phyloP scores from a whole-genome alignment of 2,113 vertebrate species.

The Amblyornis subalaris region DNA sequence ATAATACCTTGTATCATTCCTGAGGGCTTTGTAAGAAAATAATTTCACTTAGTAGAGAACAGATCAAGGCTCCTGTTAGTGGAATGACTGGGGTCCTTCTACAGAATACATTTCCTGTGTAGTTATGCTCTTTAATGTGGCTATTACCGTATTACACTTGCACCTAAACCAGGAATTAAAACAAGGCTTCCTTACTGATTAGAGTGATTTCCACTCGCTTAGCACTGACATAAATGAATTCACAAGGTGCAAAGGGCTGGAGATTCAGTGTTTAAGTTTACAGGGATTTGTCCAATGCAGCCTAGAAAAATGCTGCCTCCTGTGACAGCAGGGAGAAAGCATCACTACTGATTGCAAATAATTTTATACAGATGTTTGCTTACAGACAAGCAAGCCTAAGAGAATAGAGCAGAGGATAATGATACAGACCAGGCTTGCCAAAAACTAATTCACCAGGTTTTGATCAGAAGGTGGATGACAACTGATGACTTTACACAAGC shows the following conservation, averaged over 20 bases:
- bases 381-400: background rate
- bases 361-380: background rate
- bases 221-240: background rate
- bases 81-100: background rate
- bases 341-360: background rate
- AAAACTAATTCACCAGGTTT: background rate
- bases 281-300: background rate
- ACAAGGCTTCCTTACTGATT: background rate
- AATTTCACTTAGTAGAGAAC: background rate
- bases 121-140: background rate
- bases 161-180: background rate
- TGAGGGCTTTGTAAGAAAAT: background rate
- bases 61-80: background rate
- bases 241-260: background rate
- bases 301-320: background rate
- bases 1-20: background rate
- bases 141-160: rapidly evolving
- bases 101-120: background rate
- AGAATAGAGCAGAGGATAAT: background rate
- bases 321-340: background rate
- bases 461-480: background rate
- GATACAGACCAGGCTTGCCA: background rate
- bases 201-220: rapidly evolving
- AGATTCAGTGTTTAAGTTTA: background rate
- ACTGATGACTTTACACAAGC: background rate